phyloP scores from a whole-genome alignment of 2,113 vertebrate species.

The Prinia subflava region DNA sequence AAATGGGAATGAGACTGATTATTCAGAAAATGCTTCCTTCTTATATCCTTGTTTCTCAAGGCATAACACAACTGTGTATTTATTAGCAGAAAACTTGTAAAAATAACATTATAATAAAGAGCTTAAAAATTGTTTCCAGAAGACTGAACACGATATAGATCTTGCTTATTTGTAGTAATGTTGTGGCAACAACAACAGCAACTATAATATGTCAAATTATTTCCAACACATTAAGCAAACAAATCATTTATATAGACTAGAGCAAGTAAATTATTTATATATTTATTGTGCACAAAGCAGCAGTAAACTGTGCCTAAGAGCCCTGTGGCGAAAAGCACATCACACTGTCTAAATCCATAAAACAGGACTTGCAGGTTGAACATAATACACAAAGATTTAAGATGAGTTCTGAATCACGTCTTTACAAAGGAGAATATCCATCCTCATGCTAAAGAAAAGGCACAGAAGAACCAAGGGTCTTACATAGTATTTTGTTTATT shows the following conservation, averaged over 20 bases:
- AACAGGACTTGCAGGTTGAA: background rate
- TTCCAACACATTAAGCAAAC: constrained; percentile 71
- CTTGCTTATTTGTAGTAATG: constrained; percentile 43
- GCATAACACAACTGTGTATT: background rate
- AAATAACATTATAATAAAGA: background rate
- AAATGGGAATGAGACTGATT: background rate
- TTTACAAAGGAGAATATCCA: background rate
- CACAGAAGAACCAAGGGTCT: background rate
- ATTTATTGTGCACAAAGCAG: constrained; percentile 38
- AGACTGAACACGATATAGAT: constrained; percentile 39
- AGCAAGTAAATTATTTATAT: constrained; percentile 62
- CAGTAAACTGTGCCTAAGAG: constrained; percentile 54
- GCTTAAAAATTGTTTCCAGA: constrained; percentile 33
- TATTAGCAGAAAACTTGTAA: background rate
- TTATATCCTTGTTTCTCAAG: background rate
- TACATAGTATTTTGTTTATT: background rate
- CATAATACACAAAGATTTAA: constrained; percentile 13
- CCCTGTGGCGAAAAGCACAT: constrained; percentile 17
- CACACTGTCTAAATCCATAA: constrained; percentile 38
- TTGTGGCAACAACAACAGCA: constrained; percentile 38
- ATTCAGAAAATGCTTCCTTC: background rate
- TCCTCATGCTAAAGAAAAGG: background rate
- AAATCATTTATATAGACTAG: constrained; percentile 67
- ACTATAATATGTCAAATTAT: constrained; percentile 64
- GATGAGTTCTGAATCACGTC: background rate